phyloP scores from a whole-genome alignment of 2,888 invertebrate genomes.

The Argyresthia goedartella region DNA sequence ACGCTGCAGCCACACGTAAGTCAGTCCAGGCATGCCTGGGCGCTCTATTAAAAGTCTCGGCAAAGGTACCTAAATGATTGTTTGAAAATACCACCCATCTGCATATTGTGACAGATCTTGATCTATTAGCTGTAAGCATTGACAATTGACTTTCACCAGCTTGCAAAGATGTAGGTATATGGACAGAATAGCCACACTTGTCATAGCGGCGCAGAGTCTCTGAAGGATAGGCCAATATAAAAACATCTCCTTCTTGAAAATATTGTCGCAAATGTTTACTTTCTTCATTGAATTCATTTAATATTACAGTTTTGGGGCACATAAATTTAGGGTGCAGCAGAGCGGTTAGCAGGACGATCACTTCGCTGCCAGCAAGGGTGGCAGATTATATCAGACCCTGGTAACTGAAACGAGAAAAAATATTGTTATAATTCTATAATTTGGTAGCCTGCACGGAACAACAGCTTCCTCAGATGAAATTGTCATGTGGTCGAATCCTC shows the following conservation, averaged over 20 bases:
- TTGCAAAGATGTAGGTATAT: not conserved
- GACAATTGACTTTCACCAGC: slow-evolving; percentile 2
- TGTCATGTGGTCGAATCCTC: no score
- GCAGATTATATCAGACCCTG: not conserved
- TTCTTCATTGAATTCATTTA: not conserved
- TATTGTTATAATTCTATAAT: not conserved
- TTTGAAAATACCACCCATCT: slow-evolving; percentile 2
- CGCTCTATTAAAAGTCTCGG: not conserved
- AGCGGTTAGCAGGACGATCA: not conserved
- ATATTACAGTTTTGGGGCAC: slow-evolving; percentile 7
- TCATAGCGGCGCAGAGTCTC: slow-evolving; percentile 1
- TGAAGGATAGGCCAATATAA: slow-evolving; percentile 4
- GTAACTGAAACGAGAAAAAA: not conserved
- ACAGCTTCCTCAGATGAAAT: no score
- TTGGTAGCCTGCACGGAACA: no score
- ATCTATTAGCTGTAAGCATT: slow-evolving; percentile 3
- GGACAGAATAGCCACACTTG: slow-evolving; percentile 1
- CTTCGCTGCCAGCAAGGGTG: not conserved
- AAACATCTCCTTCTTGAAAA: slow-evolving; percentile 2
- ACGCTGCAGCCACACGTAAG: not conserved
- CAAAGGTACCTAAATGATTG: not conserved
- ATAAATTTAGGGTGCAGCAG: not conserved
- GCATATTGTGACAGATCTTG: slow-evolving; percentile 1
- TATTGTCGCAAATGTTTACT: not conserved
- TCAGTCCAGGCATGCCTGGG: not conserved